These are phyloP conservation scores for Dufourea novaeangliae DNA, from an alignment of 1,140 invertebrate genomes.

Conservation along the genomic window DNA sequence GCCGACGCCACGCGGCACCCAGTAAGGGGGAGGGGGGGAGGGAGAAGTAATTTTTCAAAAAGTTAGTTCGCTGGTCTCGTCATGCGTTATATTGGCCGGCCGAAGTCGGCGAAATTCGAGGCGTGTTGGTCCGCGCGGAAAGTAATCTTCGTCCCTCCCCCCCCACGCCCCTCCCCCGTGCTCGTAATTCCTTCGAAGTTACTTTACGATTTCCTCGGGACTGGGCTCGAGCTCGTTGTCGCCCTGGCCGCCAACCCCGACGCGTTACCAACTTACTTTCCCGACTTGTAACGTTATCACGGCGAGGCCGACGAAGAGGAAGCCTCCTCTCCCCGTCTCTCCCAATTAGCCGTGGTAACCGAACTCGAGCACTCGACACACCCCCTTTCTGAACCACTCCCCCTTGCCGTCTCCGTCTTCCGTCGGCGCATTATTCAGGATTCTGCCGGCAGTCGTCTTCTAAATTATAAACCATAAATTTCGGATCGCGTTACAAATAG, in stretches of 20 bases:
- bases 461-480: slow-evolving; percentile 45
- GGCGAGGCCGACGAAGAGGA: slow-evolving; percentile 32
- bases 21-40: neutral
- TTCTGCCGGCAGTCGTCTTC: neutral
- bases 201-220: slow-evolving; percentile 41
- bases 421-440: slow-evolving; percentile 35
- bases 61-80: slow-evolving; percentile 1
- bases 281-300: slow-evolving; percentile 54
- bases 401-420: slow-evolving; percentile 7
- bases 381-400: too few relatives aligned
- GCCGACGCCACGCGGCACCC: neutral
- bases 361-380: slow-evolving; percentile 34
- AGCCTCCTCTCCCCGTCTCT: neutral
- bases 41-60: slow-evolving; percentile 31
- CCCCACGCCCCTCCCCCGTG: too few relatives aligned
- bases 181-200: slow-evolving; percentile 51
- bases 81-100: neutral
- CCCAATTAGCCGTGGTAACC: slow-evolving; percentile 47
- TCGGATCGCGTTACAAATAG: slow-evolving; percentile 13
- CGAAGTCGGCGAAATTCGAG: slow-evolving; percentile 20
- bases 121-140: slow-evolving; percentile 10
- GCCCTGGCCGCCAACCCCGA: neutral
- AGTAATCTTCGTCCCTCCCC: slow-evolving; percentile 49
- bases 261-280: slow-evolving; percentile 49
- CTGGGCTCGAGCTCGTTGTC: neutral